Evolutionary conservation across 1,140 invertebrate genomes (phyloP).

Genomic region (Sitobion miscanthi): DNA sequence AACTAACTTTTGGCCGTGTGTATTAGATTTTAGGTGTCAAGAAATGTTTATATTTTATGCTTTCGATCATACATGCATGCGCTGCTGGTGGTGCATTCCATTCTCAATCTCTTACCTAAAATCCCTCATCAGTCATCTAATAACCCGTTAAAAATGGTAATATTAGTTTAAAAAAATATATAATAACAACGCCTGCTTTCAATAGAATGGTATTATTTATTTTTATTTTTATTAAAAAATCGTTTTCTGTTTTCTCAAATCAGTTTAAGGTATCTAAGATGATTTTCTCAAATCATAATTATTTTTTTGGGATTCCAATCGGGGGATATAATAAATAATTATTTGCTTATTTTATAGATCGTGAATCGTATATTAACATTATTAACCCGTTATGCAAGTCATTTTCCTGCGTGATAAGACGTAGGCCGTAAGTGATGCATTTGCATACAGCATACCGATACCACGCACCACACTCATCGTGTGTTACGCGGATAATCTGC

Average conservation of each 20-base stretch:
- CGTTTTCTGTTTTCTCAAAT: too few species aligned
- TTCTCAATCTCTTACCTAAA: neutral
- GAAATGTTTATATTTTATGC: neutral
- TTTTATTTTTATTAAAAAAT: too few species aligned
- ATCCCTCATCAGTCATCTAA: neutral
- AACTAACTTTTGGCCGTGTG: too few species aligned
- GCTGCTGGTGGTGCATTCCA: neutral
- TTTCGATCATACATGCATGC: neutral
- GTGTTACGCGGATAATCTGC: neutral
- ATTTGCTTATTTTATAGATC: neutral
- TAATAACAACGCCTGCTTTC: neutral
- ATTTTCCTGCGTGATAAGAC: neutral
- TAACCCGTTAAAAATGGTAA: neutral
- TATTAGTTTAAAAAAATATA: neutral
- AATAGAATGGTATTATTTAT: neutral
- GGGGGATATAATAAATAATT: neutral
- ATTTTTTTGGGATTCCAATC: neutral
- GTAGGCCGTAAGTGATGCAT: neutral
- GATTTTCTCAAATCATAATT: neutral
- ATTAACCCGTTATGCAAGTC: neutral
- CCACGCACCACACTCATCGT: neutral
- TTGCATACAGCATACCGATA: neutral
- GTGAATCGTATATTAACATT: neutral
- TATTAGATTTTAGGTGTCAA: too few species aligned
- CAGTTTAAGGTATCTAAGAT: too few species aligned